phyloP scores from a whole-genome alignment of 2,113 vertebrate genomes.

The Echinops telfairi region DNA sequence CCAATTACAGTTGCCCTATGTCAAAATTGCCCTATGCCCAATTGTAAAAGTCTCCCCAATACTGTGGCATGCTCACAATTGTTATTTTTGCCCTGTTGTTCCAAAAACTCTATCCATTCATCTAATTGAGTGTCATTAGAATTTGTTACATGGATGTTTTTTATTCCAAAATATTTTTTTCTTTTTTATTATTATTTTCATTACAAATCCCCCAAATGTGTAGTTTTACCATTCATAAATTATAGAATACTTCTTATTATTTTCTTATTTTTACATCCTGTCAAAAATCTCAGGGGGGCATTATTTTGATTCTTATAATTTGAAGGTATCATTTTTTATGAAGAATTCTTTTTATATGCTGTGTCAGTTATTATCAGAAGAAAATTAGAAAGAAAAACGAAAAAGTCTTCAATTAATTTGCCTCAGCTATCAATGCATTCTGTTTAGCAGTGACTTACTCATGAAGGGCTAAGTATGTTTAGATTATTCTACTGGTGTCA shows the following conservation, averaged over 20 bases:
- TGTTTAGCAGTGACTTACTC: neutral
- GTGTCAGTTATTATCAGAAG: neutral
- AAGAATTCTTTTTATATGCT: neutral
- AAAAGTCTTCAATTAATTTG: neutral
- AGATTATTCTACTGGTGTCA: too few relatives aligned
- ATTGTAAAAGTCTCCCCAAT: too few relatives aligned
- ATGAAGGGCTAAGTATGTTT: too few relatives aligned
- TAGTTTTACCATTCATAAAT: neutral
- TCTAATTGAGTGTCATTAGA: neutral
- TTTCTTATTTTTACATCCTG: neutral
- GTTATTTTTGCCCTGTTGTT: too few relatives aligned
- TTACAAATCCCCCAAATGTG: neutral
- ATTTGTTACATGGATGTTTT: neutral
- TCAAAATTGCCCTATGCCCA: too few relatives aligned
- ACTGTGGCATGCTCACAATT: too few relatives aligned
- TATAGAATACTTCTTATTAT: neutral
- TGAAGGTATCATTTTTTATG: neutral
- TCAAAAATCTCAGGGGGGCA: neutral
- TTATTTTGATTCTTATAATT: neutral
- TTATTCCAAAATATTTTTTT: neutral
- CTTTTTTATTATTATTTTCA: neutral
- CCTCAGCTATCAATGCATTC: neutral
- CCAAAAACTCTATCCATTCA: too few relatives aligned
- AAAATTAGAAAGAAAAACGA: neutral
- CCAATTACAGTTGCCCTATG: too few relatives aligned